Base-by-base conservation (phyloP, 2,888 invertebrate genomes). In the Agrilus mali region DNA sequence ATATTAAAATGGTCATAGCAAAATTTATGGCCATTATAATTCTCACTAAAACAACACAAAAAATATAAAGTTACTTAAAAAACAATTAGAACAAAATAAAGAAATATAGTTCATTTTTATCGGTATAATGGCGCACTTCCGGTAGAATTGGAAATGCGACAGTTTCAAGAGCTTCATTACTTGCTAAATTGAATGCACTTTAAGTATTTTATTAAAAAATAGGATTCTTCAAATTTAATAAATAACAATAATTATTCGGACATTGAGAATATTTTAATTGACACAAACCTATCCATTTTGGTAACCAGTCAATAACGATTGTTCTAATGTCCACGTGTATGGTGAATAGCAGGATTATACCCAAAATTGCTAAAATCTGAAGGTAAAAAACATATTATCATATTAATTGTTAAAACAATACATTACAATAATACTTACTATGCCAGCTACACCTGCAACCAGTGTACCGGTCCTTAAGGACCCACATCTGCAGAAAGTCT, bases 1-100 rank as follows among this genome's bases (percentile, higher is more conserved):
- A 86, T 61, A 88, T 83, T 46, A 89, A 66, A 47, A 88, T 81
- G 5, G 88, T 88, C 78, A 89, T 86, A 54, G 78, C 77, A 44
- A 88, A 71, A 65, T 86, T 88, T 52, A 88, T 74, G 8, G 80
- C 78, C 49, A 87, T 69, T 54, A 89, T 85, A 50, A 87, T 82
- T 69, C 80, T 80, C 46, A 86, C 81, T 74, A 73, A 51, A 77
- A 77, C 44, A 50, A 54, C 55, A 46, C 47, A 42, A 46, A 44
- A 42, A 55, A 45, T 48, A 42, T 46, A 44, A 42, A 12, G 13
- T 22, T 27, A 27, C 13, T 22, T 37, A 3, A 17, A 31, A 42
- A 33, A 38, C 32, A 37, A 16, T 33, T 37, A 44, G 36, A 36
- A 10, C 31, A 36, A 15, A 35, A 27, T 17, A 27, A 8, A n/a